Conservation (phyloP, 2,113 vertebrate genomes). For the Elanus axillaris region DNA sequence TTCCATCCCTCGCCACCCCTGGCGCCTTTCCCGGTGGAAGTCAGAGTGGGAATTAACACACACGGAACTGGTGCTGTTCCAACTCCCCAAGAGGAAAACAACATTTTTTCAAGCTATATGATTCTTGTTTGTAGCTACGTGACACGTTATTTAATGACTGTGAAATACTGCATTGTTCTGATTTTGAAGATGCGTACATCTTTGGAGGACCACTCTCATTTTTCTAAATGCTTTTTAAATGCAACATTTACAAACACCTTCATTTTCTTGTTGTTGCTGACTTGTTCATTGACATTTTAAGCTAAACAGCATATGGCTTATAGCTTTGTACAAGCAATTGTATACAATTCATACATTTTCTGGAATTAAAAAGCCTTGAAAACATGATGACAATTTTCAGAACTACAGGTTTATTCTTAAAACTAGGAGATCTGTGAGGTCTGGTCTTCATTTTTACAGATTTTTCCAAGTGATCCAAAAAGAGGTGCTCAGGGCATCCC, state of each 20-base stretch:
- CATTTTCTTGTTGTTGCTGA: slow-evolving; percentile 53
- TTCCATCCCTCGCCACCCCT: not conserved
- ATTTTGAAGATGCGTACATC: not conserved
- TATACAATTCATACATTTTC: slow-evolving; percentile 38
- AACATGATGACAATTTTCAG: slow-evolving; percentile 8
- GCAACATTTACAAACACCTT: slow-evolving; percentile 57
- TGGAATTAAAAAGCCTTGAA: slow-evolving; percentile 21
- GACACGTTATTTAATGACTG: slow-evolving; percentile 30
- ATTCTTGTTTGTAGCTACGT: slow-evolving; percentile 48
- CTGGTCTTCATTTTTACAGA: slow-evolving; percentile 14
- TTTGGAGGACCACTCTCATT: not conserved
- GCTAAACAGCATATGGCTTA: slow-evolving; percentile 59
- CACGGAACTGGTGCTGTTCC: not conserved
- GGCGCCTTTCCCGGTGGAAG: not conserved
- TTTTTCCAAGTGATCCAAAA: not conserved
- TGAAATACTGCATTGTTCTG: slow-evolving; percentile 16
- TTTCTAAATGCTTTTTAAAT: slow-evolving; percentile 48
- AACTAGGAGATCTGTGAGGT: not conserved
- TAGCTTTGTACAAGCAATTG: slow-evolving; percentile 36
- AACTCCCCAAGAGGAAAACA: slow-evolving; percentile 25
- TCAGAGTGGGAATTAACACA: slow-evolving; percentile 44
- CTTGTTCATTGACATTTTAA: slow-evolving; percentile 48
- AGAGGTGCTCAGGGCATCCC: not conserved
- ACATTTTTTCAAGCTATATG: slow-evolving; percentile 29
- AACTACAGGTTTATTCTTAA: slow-evolving; percentile 4